phyloP scores from a whole-genome alignment of 2,797 vertebrate genomes.

The Philypnodon macrostomus region DNA sequence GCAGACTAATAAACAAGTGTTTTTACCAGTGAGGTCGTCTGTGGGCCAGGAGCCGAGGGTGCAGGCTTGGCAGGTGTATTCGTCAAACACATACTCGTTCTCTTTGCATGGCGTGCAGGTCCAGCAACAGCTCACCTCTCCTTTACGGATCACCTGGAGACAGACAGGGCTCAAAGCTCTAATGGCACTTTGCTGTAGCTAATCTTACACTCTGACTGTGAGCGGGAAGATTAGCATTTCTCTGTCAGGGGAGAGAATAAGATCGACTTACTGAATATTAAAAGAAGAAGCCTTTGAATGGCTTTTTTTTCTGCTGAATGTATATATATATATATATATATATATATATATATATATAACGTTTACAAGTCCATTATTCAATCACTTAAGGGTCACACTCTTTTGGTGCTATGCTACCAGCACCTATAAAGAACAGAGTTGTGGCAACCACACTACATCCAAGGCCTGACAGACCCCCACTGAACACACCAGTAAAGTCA shows the following conservation, averaged over 20 bases:
- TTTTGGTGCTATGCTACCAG: no score
- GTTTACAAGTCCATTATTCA: no score
- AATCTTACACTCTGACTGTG: constrained; percentile 45
- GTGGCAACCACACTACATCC: no score
- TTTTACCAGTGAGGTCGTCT: constrained; percentile 90
- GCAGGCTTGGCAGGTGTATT: constrained; percentile 95
- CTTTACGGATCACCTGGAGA: constrained; percentile 94
- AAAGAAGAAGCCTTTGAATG: constrained; percentile 2
- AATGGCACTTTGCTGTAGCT: constrained; percentile 45
- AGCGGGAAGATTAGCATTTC: constrained; percentile 27
- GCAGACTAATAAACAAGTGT: constrained; percentile 8
- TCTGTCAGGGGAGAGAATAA: constrained; percentile 24
- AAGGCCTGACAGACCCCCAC: no score
- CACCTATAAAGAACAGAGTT: no score
- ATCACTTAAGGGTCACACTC: no score
- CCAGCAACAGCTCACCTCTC: constrained; percentile 99
- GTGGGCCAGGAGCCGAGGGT: constrained; percentile 93
- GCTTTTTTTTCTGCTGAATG: neutral
- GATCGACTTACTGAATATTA: neutral
- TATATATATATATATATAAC: no score
- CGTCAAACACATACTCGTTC: constrained; percentile 95
- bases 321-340: neutral
- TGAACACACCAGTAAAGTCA: no score
- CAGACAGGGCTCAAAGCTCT: constrained; percentile 52
- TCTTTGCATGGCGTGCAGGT: constrained; percentile 98